Evolutionary conservation across 2,113 vertebrate species (phyloP).

Genomic region (Xenus cinereus): DNA sequence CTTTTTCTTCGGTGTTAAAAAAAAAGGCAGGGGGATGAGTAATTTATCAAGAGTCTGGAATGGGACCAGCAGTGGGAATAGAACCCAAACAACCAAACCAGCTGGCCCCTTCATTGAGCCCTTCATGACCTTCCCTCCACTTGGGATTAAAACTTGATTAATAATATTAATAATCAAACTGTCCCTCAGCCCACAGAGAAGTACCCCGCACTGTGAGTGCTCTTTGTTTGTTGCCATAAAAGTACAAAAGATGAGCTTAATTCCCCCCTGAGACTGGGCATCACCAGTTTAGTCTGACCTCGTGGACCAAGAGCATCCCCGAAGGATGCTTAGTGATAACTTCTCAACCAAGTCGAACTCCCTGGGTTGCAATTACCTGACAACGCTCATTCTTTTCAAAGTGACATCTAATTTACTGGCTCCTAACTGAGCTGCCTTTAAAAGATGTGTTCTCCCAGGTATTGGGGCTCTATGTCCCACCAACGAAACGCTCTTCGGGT

Average conservation of each 20-base stretch:
- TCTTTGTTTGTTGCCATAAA: background rate
- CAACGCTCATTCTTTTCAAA: background rate
- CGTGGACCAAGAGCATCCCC: background rate
- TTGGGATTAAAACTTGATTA: fast-evolving
- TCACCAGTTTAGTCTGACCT: background rate
- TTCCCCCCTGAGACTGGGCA: background rate
- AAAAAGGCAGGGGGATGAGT: too few relatives aligned
- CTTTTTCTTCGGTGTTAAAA: too few relatives aligned
- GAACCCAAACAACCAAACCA: background rate
- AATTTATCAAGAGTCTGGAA: background rate
- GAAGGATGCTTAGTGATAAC: fast-evolving
- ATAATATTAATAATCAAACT: background rate
- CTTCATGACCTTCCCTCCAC: background rate
- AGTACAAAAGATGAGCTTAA: background rate
- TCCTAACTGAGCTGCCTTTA: background rate
- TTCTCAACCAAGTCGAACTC: background rate
- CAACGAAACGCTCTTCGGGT: background rate
- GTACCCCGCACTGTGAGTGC: fast-evolving
- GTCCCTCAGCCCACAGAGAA: background rate
- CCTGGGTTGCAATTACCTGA: fast-evolving
- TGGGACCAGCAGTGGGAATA: background rate
- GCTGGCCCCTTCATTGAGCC: background rate
- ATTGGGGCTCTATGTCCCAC: fast-evolving
- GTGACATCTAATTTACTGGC: background rate
- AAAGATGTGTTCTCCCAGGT: background rate